Evolutionary conservation across 2,113 vertebrate genomes (phyloP).

Genomic region (Proterorhinus semilunaris): DNA sequence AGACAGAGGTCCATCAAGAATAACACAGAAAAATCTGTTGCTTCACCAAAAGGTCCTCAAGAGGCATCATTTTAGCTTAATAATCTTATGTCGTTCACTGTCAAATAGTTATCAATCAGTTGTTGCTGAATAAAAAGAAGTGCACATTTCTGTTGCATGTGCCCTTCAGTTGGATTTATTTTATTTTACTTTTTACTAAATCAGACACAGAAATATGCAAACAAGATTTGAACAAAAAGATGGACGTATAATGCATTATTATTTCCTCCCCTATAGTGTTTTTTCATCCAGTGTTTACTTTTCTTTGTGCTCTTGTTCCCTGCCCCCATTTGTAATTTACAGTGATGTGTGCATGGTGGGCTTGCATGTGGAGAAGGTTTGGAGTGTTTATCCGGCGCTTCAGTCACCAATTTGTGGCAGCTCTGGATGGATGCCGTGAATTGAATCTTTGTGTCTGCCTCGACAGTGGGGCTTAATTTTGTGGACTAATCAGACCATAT

Average conservation of each 20-base stretch:
- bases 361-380: conserved; percentile 6
- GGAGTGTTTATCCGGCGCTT: conserved; percentile 13
- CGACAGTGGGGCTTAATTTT: conserved; percentile 60
- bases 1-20: no score
- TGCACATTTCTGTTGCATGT: conserved; percentile 56
- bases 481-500: conserved; percentile 66
- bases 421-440: conserved; percentile 30
- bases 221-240: conserved; percentile 21
- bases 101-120: no score
- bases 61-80: no score
- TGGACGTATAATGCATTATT: conserved; percentile 15
- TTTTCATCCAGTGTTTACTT: conserved; percentile 19
- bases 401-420: conserved; percentile 49
- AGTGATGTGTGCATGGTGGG: conserved; percentile 26
- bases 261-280: conserved; percentile 12
- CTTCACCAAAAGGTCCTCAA: no score
- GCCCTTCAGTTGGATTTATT: conserved; percentile 25
- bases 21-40: no score
- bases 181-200: not conserved
- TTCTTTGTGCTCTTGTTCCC: conserved; percentile 34
- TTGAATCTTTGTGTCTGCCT: conserved; percentile 34
- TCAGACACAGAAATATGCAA: conserved; percentile 21
- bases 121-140: conserved; percentile 5
- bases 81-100: no score
- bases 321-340: conserved; percentile 28